Percentiles rank a stretch among this genome's conserved stretches.
Evolutionary conservation across 1,140 invertebrate species (phyloP).

Genomic region (Hyles euphorbiae): DNA sequence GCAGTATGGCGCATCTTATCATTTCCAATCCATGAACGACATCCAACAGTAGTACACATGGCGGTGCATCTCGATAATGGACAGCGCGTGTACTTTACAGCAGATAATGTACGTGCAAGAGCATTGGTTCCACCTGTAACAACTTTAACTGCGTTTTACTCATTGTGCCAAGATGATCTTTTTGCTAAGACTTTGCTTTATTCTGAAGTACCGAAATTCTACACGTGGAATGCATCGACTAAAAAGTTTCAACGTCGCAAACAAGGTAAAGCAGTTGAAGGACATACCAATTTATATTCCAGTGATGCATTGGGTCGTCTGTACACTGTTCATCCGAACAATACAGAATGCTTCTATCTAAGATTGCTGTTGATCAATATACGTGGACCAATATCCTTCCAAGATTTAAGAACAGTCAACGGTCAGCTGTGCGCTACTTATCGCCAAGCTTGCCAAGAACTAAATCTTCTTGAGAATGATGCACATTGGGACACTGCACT

Average conservation of each 20-base stretch:
- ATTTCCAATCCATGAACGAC: constrained; percentile 22
- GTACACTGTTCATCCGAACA: background rate
- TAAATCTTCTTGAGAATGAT: constrained; percentile 20
- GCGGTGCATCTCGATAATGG: constrained; percentile 20
- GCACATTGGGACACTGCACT: constrained; percentile 20
- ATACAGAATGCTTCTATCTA: background rate
- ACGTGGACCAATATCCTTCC: background rate
- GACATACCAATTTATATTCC: background rate
- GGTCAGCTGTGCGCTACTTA: constrained; percentile 10
- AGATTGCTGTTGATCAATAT: background rate
- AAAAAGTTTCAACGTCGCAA: constrained; percentile 8
- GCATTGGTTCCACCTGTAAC: constrained; percentile 10
- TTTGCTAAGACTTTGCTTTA: constrained; percentile 6
- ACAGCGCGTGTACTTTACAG: constrained; percentile 26
- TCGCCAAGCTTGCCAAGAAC: constrained; percentile 16
- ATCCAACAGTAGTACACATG: constrained; percentile 21
- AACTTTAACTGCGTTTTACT: constrained; percentile 9
- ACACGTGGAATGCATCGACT: constrained; percentile 7
- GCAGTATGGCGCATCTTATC: constrained; percentile 19
- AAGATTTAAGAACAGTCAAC: background rate
- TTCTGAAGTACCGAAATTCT: constrained; percentile 5
- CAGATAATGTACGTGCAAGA: constrained; percentile 25
- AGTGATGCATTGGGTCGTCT: background rate
- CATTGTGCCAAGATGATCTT: constrained; percentile 6
- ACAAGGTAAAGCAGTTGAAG: constrained; percentile 3